Evolutionary conservation across 2,888 invertebrate genomes (phyloP), one percentile per base, ranked within the genome.

Genomic region (Agrotis exclamationis): DNA sequence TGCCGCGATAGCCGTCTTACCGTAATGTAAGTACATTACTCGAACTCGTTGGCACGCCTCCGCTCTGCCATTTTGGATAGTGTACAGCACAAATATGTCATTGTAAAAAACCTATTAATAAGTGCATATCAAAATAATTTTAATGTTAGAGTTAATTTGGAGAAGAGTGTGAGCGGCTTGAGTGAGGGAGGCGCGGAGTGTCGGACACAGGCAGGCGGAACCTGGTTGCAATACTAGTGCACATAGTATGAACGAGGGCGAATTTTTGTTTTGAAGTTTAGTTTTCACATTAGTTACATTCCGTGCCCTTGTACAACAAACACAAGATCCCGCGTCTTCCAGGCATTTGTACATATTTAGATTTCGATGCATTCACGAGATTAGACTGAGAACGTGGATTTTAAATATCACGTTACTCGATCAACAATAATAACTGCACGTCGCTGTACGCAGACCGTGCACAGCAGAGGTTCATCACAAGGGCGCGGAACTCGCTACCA

Each of bases 71-170:
- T 82, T 86, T 87, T 87, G 83, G 86, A 88, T 93, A 93, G 88
- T 95, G 95, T 95, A 95, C 94, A 95, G 95, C 95, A 95, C 95
- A 95, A 95, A 94, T 89, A 28, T 39, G 89, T 94, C 92, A 93
- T 91, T 95, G 95, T 95, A 95, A 93, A 84, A 93, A 73, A 91
- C 88, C 87, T 94, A 94, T 92, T 92, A 88, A 91, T 95, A 95
- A 95, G 95, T 93, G 95, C 95, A 95, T 95, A 95, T 95, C 95
- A 95, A 92, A 92, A 89, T 94, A 95, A 93, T 93, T 93, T 90
- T 95, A 95, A 93, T 92, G 90, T 93, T 95, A 94, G 94, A 87
- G 66, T 89, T 94, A 94, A 93, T 93, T 93, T 92, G 87, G 87
- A 90, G 88, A 90, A 87, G 90, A 86, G 87, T 88, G 90, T 89